A percentile compares a stretch with the other conserved stretches of the same genome.
Evolutionary conservation across 1,140 invertebrate species (phyloP).

Genomic region (Papilio glaucus): DNA sequence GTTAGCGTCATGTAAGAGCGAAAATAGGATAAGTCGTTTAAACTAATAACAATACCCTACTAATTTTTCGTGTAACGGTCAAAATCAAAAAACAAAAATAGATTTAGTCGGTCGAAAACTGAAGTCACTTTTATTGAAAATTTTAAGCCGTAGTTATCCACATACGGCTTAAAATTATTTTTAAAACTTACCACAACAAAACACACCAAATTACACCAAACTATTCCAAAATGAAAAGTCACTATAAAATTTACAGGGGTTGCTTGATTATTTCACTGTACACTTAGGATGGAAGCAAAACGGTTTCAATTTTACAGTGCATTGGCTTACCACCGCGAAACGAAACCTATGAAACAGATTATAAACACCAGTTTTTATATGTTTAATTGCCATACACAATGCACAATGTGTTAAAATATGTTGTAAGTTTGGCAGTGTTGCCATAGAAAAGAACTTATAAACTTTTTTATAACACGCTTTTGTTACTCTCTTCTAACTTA

Average conservation of each 20-base stretch:
- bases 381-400: not conserved
- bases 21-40: too few species aligned
- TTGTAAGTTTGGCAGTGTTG: not conserved
- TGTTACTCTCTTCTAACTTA: too few species aligned
- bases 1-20: too few species aligned
- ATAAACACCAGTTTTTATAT: slow-evolving; percentile 7
- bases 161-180: too few species aligned
- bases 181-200: not conserved
- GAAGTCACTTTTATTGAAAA: not conserved
- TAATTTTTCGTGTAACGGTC: not conserved
- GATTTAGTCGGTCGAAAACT: not conserved
- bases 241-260: not conserved
- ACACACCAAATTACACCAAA: slow-evolving; percentile 1
- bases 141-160: not conserved
- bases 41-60: not conserved
- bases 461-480: too few species aligned
- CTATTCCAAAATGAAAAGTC: not conserved
- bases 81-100: not conserved
- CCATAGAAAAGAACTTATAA: not conserved
- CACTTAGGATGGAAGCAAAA: slow-evolving; percentile 7
- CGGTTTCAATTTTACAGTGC: slow-evolving; percentile 18
- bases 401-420: not conserved
- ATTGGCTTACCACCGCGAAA: slow-evolving; percentile 1
- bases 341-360: slow-evolving; percentile 1
- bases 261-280: slow-evolving; percentile 6